Conservation (phyloP, 2,113 vertebrate species). For the Sturnus vulgaris region DNA sequence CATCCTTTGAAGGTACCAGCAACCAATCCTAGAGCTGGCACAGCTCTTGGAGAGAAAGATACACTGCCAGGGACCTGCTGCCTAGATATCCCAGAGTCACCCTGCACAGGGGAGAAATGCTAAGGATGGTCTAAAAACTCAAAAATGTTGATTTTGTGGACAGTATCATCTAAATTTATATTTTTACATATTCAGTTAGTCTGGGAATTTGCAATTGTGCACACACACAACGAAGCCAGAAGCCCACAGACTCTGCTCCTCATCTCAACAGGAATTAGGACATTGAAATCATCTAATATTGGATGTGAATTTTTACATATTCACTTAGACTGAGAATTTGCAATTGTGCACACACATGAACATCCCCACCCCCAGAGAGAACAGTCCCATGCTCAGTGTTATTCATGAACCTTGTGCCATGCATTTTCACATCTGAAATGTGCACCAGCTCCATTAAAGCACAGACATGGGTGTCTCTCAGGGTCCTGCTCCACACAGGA, state of each 20-base stretch:
- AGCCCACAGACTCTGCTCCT: no score
- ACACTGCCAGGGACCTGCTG: neutral
- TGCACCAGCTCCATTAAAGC: neutral
- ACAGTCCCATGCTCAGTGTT: neutral
- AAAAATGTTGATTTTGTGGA: neutral
- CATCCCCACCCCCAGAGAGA: fast-evolving
- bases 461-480: neutral
- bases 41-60: neutral
- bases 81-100: neutral
- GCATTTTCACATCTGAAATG: neutral
- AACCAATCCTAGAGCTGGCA: neutral
- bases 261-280: no score
- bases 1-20: neutral
- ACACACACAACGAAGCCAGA: no score
- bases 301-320: neutral
- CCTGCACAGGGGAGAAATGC: neutral
- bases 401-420: neutral
- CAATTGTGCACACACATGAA: neutral
- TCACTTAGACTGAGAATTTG: neutral
- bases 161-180: neutral
- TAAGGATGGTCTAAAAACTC: neutral
- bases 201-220: neutral
- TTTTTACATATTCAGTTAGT: neutral
- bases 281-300: no score
- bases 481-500: neutral